Base-by-base conservation (phyloP, 2,888 invertebrate species). In the Conistra vaccinii region DNA sequence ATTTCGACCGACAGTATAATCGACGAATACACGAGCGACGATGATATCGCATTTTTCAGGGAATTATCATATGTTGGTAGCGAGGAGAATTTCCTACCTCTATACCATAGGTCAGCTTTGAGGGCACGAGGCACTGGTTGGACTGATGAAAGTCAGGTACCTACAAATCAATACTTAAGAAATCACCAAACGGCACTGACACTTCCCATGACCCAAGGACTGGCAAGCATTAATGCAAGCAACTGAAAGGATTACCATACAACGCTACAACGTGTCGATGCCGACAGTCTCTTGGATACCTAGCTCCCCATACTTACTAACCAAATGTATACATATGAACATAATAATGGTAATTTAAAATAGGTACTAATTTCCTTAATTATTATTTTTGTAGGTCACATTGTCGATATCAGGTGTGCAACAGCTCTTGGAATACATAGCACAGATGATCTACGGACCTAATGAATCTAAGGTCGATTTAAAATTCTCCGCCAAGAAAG, bases 51-150 rank as follows among this genome's bases (percentile, higher is more conserved):
- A 23, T 95, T 95, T 87, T 91, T 94, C 70, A 89, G 93, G 35
- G 90, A 95, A 42, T 39, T 95, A 2, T 91, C 95, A 7, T 94
- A 93, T 79, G 96, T 97, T 80, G 97, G 97, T 53, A 97, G 97
- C 79, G 95, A 97, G 32, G 97, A 98, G 86, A 95, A 93, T 78
- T 85, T 95, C 20, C 84, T 97, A 45, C 97, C 98, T 1, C 97
- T 97, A 83, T 88, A 88, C 48, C 73, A 92, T 26, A 91, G 89
- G 60, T 91, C 89, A 78, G 85, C 91, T 6, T 83, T 90, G 84
- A 93, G 89, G 76, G 90, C 83, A 77, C 92, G 92, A 75, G 77
- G 90, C 5, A 88, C 85, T 48, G 93, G 93, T 60, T 93, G 93
- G 91, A 89, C 91, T 70, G 91, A 91, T 39, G 91, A 92, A 68